A percentile compares a stretch with the other conserved stretches of the same genome.
phyloP scores from a whole-genome alignment of 2,888 invertebrate genomes.

The Noctua comes region DNA sequence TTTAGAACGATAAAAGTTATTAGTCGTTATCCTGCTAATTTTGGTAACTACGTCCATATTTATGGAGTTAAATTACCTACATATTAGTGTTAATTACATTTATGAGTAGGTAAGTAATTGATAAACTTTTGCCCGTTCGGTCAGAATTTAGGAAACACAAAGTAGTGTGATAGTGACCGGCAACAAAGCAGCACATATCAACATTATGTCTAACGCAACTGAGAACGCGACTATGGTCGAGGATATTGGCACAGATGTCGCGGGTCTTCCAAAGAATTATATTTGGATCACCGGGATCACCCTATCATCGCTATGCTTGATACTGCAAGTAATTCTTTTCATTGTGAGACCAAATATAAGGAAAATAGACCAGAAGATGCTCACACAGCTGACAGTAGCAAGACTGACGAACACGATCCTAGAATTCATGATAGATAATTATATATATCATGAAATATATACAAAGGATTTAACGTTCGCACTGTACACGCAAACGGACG shows the following conservation, averaged over 20 bases:
- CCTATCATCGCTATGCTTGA: slow-evolving; percentile 70
- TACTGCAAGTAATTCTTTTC: slow-evolving; percentile 72
- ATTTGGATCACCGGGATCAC: slow-evolving; percentile 68
- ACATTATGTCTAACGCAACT: slow-evolving; percentile 27
- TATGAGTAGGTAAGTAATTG: neutral
- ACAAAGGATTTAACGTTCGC: slow-evolving; percentile 61
- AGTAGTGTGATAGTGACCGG: neutral
- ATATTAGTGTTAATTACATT: neutral
- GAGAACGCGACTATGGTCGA: neutral
- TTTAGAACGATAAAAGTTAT: neutral
- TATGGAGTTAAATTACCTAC: neutral
- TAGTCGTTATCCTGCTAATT: neutral
- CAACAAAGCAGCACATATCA: slow-evolving; percentile 1
- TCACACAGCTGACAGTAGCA: slow-evolving; percentile 77
- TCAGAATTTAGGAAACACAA: neutral
- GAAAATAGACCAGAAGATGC: slow-evolving; percentile 79
- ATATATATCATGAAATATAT: neutral
- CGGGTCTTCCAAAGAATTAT: neutral
- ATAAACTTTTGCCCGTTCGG: neutral
- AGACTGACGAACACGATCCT: slow-evolving; percentile 73
- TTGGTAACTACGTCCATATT: neutral
- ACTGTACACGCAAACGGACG: slow-evolving; percentile 76
- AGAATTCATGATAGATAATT: slow-evolving; percentile 70
- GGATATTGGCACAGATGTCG: accelerated
- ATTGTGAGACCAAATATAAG: slow-evolving; percentile 71